These are phyloP conservation scores for Melospiza georgiana DNA, from an alignment of 2,113 vertebrate species.

Conservation along the genomic window DNA sequence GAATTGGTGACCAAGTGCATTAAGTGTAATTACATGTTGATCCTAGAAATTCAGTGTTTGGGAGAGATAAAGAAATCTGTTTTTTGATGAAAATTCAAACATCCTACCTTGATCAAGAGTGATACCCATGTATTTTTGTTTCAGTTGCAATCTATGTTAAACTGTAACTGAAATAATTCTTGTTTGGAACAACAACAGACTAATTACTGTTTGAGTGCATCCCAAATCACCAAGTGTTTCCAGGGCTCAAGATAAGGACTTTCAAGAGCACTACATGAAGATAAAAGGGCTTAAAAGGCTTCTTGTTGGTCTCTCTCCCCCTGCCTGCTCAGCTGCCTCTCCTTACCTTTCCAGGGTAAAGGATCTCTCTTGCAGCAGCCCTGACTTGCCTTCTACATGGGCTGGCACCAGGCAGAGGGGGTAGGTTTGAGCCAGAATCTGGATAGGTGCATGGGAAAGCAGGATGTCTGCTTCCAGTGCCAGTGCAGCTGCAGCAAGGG, in stretches of 20 bases:
- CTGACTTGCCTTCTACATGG: rapidly evolving
- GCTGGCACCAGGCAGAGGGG: background rate
- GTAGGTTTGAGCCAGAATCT: background rate
- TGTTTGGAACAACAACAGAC: background rate
- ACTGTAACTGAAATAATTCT: background rate
- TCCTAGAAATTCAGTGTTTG: background rate
- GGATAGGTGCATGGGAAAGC: rapidly evolving
- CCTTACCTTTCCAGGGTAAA: background rate
- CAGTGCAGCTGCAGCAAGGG: background rate
- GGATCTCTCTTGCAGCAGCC: background rate
- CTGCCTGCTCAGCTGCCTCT: background rate
- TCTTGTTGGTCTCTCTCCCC: background rate
- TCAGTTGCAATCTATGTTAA: background rate
- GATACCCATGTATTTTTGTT: background rate
- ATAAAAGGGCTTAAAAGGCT: background rate
- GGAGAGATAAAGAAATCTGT: background rate
- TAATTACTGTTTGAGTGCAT: background rate
- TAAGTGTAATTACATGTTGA: background rate
- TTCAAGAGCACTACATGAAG: background rate
- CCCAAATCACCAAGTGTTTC: background rate
- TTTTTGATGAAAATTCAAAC: background rate
- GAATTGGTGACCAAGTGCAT: background rate
- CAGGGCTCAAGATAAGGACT: background rate
- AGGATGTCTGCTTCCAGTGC: background rate
- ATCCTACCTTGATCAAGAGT: rapidly evolving